Conservation (phyloP, 1,140 invertebrate genomes). For the Scaptomyza hsui region DNA sequence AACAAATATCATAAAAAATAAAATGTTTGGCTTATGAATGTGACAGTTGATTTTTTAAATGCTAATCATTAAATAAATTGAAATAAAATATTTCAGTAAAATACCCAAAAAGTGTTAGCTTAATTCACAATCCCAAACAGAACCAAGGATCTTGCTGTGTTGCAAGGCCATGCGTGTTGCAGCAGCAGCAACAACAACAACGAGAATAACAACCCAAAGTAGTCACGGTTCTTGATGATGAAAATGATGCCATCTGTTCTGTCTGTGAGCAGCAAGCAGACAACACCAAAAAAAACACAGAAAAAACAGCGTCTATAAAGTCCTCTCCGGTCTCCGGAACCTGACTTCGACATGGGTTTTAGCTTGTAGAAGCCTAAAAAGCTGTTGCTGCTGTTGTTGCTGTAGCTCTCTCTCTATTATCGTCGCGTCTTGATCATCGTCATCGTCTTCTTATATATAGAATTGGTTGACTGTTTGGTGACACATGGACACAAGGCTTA, state of each 20-base stretch:
- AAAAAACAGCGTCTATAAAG: slow-evolving; percentile 29
- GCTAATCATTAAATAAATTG: too few relatives aligned
- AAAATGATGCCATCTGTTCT: slow-evolving; percentile 64
- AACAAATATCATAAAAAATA: too few relatives aligned
- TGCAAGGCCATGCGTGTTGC: slow-evolving; percentile 21
- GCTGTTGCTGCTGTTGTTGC: slow-evolving; percentile 10
- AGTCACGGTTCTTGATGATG: slow-evolving; percentile 39
- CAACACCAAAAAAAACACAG: not conserved
- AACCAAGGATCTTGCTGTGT: not conserved
- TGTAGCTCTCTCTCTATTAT: slow-evolving; percentile 63
- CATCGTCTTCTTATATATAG: slow-evolving; percentile 57
- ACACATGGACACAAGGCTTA: slow-evolving; percentile 78
- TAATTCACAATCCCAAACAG: too few relatives aligned
- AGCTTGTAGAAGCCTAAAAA: slow-evolving; percentile 18
- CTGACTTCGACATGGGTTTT: slow-evolving; percentile 29
- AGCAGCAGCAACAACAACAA: slow-evolving; percentile 1
- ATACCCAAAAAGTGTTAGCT: too few relatives aligned
- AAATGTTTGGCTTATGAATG: too few relatives aligned
- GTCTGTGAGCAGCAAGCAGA: slow-evolving; percentile 13
- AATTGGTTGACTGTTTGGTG: slow-evolving; percentile 51
- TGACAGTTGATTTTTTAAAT: too few relatives aligned
- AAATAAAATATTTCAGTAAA: too few relatives aligned
- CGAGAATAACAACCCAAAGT: not conserved
- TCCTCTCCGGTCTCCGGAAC: not conserved
- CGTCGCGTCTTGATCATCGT: slow-evolving; percentile 63